Evolutionary conservation across 2,888 invertebrate species (phyloP), one percentile per base, ranked within the genome.

Genomic region (Thecocarcelia acutangulata): DNA sequence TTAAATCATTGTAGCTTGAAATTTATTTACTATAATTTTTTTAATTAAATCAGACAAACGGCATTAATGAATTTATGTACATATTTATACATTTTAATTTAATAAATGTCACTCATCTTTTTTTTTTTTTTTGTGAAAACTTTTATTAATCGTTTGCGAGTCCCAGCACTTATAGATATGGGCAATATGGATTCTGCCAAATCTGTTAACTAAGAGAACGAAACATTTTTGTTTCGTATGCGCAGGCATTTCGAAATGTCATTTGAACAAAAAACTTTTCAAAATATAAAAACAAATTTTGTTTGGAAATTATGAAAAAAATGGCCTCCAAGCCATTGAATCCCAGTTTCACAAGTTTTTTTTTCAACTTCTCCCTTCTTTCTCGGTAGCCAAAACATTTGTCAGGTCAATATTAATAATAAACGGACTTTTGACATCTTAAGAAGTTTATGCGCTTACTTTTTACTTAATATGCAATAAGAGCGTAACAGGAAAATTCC

Each of bases 21-120:
- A 86, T 85, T 85, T 86, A 85, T 85, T 85, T 83, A 84, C 84
- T 83, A 84, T 85, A 85, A 85, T 86, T 86, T 85, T 58, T 85
- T 84, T 59, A 84, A 80, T 84, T 83, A 85, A 86, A 86, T 84
- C 85, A 66, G 50, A 9, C 37, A 70, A 80, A 54, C 37, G 58
- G 59, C 59, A 58, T 42, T 44, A 75, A 75, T 66, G 37, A 24
- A 58, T 70, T 80, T 61, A 33, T 33, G 8, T 33, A 33, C 9
- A 33, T 8, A 83, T 82, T 83, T 24, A 56, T 64, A 54, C 24
- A 74, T 84, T 84, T 84, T 84, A 84, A 85, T 84, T 85, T 86
- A 85, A 86, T 85, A 85, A 84, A 83, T 84, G 78, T 76, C 79
- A 80, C 78, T 74, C 74, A 74, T 74, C 64, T 74, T 64, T 74